phyloP scores from a whole-genome alignment of 2,113 vertebrate species.

The Neolamprologus hecqui region DNA sequence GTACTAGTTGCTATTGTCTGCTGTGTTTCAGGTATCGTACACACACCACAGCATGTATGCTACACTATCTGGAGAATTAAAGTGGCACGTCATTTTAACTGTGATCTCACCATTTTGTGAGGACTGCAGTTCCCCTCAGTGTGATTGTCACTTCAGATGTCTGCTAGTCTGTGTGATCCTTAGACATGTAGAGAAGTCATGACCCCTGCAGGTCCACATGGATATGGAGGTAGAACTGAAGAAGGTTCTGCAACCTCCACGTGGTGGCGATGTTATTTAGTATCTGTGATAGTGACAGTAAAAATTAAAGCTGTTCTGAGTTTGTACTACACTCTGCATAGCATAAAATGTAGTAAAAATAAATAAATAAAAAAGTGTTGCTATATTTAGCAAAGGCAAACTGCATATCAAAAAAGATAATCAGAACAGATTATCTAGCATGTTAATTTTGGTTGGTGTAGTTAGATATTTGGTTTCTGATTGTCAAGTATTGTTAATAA shows the following conservation, averaged over 20 bases:
- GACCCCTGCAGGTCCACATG: background rate
- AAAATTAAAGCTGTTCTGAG: background rate
- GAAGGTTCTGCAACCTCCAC: background rate
- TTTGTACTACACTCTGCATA: background rate
- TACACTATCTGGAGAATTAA: background rate
- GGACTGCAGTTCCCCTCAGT: background rate
- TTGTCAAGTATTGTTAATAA: background rate
- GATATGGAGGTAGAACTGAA: background rate
- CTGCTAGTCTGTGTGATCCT: background rate
- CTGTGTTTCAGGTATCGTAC: background rate
- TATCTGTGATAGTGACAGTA: background rate
- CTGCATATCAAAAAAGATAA: background rate
- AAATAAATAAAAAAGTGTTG: background rate
- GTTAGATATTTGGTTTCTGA: background rate
- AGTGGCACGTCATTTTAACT: background rate
- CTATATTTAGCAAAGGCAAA: background rate
- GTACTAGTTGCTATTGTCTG: background rate
- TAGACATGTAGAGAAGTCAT: background rate
- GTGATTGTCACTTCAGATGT: background rate
- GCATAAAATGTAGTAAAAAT: background rate
- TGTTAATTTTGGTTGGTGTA: background rate
- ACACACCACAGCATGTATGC: background rate
- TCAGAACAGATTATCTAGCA: background rate
- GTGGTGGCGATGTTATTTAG: background rate
- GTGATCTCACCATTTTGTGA: background rate